Percentiles rank a stretch among this genome's conserved stretches.
phyloP scores from a whole-genome alignment of 2,888 invertebrate species.

The Gari tellinella region DNA sequence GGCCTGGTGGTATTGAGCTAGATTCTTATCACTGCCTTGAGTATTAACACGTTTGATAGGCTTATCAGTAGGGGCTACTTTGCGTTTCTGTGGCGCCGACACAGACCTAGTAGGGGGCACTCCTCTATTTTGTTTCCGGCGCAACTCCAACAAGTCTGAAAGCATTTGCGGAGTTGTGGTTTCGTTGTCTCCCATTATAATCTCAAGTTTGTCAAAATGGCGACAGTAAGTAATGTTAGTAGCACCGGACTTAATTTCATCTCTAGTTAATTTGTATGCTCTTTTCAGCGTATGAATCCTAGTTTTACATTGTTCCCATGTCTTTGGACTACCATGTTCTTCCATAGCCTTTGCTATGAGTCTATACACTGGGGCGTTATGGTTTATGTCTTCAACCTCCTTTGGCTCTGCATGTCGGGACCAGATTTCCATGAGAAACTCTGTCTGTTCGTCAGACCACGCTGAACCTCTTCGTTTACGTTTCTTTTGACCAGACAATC shows the following conservation, averaged over 20 bases:
- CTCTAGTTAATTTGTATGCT: constrained; percentile 56
- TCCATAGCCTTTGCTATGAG: constrained; percentile 45
- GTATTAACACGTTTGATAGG: constrained; percentile 14
- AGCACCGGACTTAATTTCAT: constrained; percentile 40
- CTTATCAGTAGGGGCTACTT: neutral
- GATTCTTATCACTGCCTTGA: neutral
- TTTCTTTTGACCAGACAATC: constrained; percentile 7
- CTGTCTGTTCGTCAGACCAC: constrained; percentile 56
- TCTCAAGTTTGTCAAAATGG: constrained; percentile 52
- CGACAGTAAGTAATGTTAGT: constrained; percentile 49
- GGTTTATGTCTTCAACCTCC: constrained; percentile 34
- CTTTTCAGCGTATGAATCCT: constrained; percentile 56
- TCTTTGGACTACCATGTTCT: constrained; percentile 43
- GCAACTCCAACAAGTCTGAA: constrained; percentile 26
- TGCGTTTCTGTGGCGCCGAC: constrained; percentile 8
- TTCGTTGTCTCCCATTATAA: constrained; percentile 46
- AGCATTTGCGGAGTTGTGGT: constrained; percentile 37
- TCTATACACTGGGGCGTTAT: constrained; percentile 51
- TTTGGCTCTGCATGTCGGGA: constrained; percentile 33
- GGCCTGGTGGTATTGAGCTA: too few relatives aligned
- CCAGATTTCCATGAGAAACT: constrained; percentile 57
- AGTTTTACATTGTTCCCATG: constrained; percentile 58
- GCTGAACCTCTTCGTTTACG: constrained; percentile 46
- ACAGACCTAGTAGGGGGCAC: neutral
- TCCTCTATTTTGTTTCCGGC: constrained; percentile 3